Conservation (phyloP, 2,797 vertebrate species). For the Muscicapa comitata region DNA sequence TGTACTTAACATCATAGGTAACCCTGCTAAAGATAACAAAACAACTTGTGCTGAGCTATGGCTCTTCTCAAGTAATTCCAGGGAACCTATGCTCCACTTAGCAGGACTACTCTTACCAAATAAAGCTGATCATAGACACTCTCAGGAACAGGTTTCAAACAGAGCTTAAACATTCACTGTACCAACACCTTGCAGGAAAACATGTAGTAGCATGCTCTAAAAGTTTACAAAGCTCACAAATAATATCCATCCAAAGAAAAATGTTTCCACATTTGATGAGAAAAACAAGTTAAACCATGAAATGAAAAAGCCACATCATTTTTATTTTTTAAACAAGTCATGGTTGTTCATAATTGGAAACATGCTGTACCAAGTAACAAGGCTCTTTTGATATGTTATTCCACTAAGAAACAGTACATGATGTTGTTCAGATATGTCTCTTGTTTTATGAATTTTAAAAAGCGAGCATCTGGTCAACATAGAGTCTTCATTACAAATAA, state of each 20-base stretch:
- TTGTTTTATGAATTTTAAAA: neutral
- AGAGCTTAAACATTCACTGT: neutral
- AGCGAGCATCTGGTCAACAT: fast-evolving
- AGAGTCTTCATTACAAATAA: neutral
- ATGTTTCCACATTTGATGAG: neutral
- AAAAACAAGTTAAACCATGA: neutral
- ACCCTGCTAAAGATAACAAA: neutral
- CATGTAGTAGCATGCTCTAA: neutral
- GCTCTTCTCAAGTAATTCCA: neutral
- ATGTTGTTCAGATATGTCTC: neutral
- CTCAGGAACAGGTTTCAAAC: neutral
- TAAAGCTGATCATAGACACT: neutral
- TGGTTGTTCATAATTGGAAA: neutral
- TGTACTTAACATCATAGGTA: neutral
- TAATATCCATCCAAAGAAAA: neutral
- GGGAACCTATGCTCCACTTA: neutral
- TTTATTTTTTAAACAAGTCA: neutral
- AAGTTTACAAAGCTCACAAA: neutral
- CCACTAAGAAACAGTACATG: neutral
- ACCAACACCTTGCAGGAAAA: neutral
- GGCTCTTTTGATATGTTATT: neutral
- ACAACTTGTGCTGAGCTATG: neutral
- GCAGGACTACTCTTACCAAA: neutral
- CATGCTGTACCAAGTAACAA: neutral
- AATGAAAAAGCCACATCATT: neutral